phyloP scores from a whole-genome alignment of 2,113 vertebrate species.

The Chroicocephalus ridibundus region DNA sequence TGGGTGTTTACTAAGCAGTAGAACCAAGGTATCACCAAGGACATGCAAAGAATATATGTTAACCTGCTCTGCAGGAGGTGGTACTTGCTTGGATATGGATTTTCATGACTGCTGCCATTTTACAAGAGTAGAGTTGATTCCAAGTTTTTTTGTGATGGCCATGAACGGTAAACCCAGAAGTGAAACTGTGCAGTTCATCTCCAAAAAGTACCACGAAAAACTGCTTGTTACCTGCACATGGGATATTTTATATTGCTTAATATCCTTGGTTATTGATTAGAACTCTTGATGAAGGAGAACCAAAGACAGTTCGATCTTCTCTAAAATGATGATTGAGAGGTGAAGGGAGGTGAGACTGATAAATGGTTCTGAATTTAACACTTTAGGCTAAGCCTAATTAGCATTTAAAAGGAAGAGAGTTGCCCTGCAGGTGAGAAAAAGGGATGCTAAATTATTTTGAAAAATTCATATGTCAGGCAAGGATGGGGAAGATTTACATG shows the following conservation, averaged over 20 bases:
- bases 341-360: not conserved
- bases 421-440: constrained; percentile 51
- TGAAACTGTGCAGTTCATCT: not conserved
- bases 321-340: not conserved
- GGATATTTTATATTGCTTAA: not conserved
- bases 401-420: constrained; percentile 31
- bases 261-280: not conserved
- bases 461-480: constrained; percentile 50
- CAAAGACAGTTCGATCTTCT: not conserved
- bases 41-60: not conserved
- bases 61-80: not conserved
- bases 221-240: not conserved
- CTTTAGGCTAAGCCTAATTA: constrained; percentile 54
- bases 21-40: not conserved
- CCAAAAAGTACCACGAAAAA: not conserved
- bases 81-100: not conserved
- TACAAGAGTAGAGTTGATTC: not conserved
- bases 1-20: not conserved
- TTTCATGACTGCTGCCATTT: not conserved
- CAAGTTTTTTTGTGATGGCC: not conserved
- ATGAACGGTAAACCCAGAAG: not conserved
- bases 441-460: constrained; percentile 59
- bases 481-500: constrained; percentile 44
- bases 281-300: not conserved
- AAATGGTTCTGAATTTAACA: constrained; percentile 30